phyloP scores from a whole-genome alignment of 1,140 invertebrate species.

The Drosophila azteca region DNA sequence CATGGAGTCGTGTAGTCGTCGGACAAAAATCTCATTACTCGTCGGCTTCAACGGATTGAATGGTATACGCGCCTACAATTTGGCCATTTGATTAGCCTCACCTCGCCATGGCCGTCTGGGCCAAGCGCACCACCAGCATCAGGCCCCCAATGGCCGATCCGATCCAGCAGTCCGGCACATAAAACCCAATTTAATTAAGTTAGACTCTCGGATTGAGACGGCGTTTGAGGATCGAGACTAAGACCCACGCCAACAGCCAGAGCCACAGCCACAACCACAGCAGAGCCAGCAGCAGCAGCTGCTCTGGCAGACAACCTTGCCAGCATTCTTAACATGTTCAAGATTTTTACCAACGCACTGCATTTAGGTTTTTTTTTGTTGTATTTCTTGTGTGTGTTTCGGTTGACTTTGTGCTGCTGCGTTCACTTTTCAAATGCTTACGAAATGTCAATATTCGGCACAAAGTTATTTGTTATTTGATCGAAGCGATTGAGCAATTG shows the following conservation, averaged over 20 bases:
- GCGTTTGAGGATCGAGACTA: conserved; percentile 37
- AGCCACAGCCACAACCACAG: conserved; percentile 21
- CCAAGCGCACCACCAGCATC: conserved; percentile 5
- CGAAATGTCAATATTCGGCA: conserved; percentile 74
- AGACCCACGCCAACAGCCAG: conserved; percentile 18
- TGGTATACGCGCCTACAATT: conserved; percentile 54
- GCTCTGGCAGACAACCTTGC: conserved; percentile 69
- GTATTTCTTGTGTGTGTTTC: conserved; percentile 2
- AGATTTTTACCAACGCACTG: conserved; percentile 74
- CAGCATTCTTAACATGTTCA: conserved; percentile 72
- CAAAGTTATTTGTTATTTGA: conserved; percentile 77
- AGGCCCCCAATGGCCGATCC: conserved; percentile 50
- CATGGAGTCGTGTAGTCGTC: conserved; percentile 31
- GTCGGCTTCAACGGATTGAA: conserved; percentile 16
- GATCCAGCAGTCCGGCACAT: conserved; percentile 54
- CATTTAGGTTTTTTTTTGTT: conserved; percentile 30
- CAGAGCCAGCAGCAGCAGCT: conserved; percentile 42
- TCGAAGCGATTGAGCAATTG: conserved; percentile 72
- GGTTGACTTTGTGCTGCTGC: conserved; percentile 47
- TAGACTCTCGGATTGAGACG: conserved; percentile 50
- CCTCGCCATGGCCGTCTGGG: conserved; percentile 34
- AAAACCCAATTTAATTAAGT: conserved; percentile 77
- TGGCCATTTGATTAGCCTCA: conserved; percentile 60
- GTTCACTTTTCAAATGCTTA: conserved; percentile 75
- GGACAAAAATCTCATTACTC: conserved; percentile 45